Percentiles rank a stretch among this genome's conserved stretches.
Conservation (phyloP, 2,113 vertebrate species). For the Piprites chloris region DNA sequence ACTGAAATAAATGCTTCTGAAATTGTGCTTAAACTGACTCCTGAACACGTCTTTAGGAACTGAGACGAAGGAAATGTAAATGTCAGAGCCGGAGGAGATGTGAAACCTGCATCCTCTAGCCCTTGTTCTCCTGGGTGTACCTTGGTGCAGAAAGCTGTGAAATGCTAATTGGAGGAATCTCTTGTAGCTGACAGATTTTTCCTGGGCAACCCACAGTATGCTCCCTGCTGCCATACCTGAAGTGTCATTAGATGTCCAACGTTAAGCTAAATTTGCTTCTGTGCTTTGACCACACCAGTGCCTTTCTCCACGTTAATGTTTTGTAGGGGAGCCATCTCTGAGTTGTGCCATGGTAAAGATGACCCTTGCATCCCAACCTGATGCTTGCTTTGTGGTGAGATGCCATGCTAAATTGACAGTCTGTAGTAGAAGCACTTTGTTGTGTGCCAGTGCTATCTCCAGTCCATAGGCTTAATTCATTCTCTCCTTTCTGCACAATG, state of each 20-base stretch:
- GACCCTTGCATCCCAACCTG: background rate
- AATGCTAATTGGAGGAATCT: background rate
- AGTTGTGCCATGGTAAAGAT: background rate
- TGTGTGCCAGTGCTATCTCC: background rate
- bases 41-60: background rate
- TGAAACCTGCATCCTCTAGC: background rate
- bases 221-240: background rate
- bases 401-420: background rate
- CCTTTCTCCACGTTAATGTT: background rate
- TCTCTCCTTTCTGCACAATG: background rate
- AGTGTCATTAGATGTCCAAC: background rate
- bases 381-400: slow-evolving; percentile 12
- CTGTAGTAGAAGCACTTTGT: background rate
- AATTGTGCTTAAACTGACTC: background rate
- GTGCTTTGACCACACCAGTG: background rate
- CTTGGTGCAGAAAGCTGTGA: background rate
- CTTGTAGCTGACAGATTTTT: background rate
- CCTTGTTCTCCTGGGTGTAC: background rate
- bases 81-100: background rate
- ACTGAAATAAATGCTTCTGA: background rate
- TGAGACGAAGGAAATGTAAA: background rate
- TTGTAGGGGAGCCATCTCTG: background rate
- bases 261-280: background rate
- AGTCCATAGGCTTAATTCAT: background rate
- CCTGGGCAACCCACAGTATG: background rate